Percentiles rank a stretch among this genome's conserved stretches.
Evolutionary conservation across 2,113 vertebrate species (phyloP).

Genomic region (Indicator indicator): DNA sequence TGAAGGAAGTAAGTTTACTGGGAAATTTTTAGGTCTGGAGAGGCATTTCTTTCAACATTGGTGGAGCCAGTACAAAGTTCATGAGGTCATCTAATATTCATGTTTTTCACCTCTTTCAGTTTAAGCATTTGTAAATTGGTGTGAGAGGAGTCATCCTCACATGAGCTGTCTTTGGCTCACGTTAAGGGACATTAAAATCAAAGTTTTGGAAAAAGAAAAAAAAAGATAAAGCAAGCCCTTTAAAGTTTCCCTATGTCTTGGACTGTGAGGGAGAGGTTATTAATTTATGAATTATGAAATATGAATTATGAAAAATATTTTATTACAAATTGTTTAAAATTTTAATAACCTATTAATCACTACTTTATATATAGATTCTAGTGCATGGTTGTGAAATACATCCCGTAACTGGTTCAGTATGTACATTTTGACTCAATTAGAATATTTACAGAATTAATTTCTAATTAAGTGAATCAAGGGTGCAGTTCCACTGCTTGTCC

Average conservation of each 20-base stretch:
- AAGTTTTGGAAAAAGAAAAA: neutral
- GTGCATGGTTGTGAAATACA: too few relatives aligned
- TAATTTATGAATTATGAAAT: too few relatives aligned
- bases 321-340: too few relatives aligned
- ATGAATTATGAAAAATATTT: too few relatives aligned
- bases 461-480: too few relatives aligned
- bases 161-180: neutral
- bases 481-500: too few relatives aligned
- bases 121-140: neutral
- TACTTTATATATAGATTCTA: too few relatives aligned
- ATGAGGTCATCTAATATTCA: rapidly evolving
- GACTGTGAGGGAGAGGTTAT: too few relatives aligned
- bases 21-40: neutral
- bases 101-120: neutral
- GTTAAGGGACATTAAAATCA: neutral
- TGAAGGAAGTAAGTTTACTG: neutral
- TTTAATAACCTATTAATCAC: too few relatives aligned
- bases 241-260: neutral
- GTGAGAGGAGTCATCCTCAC: rapidly evolving
- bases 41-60: neutral
- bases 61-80: neutral
- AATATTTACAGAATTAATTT: too few relatives aligned
- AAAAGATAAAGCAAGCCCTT: neutral
- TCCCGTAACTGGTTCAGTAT: too few relatives aligned
- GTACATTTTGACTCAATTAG: too few relatives aligned